phyloP scores from a whole-genome alignment of 2,888 invertebrate genomes.

The Carpatolechia fugitivella region DNA sequence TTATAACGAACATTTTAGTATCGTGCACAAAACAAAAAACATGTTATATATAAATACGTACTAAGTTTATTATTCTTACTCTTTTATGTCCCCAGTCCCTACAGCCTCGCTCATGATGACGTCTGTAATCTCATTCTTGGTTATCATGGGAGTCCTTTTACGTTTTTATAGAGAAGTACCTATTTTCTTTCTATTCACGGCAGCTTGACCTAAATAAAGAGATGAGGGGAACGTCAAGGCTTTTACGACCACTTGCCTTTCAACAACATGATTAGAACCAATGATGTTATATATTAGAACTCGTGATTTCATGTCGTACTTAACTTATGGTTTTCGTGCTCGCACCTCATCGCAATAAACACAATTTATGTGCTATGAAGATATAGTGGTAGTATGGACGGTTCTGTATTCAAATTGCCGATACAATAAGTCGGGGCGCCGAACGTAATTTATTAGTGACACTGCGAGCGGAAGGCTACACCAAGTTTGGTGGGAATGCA shows the following conservation, averaged over 20 bases:
- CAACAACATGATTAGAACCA: slow-evolving; percentile 47
- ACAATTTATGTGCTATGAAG: slow-evolving; percentile 1
- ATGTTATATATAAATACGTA: too few species aligned
- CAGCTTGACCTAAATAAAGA: slow-evolving; percentile 50
- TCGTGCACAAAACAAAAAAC: too few species aligned
- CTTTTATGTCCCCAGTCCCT: too few species aligned
- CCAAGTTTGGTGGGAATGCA: slow-evolving; percentile 30
- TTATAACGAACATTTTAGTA: too few species aligned
- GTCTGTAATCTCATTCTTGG: slow-evolving; percentile 27
- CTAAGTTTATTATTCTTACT: too few species aligned
- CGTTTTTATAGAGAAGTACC: slow-evolving; percentile 25
- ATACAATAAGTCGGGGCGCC: slow-evolving; percentile 16
- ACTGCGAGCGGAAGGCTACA: slow-evolving; percentile 30
- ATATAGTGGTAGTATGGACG: neutral
- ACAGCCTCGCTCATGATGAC: neutral
- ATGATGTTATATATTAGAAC: slow-evolving; percentile 36
- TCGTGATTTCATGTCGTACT: slow-evolving; percentile 30
- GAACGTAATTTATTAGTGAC: slow-evolving; percentile 31
- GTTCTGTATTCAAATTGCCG: slow-evolving; percentile 15
- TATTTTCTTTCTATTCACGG: slow-evolving; percentile 33
- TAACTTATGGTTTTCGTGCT: slow-evolving; percentile 2
- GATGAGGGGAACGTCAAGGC: slow-evolving; percentile 44
- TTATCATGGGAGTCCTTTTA: slow-evolving; percentile 26
- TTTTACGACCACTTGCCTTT: slow-evolving; percentile 50
- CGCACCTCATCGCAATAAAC: slow-evolving; percentile 8